Base-by-base conservation (phyloP, 2,113 vertebrate genomes). In the Solea senegalensis region DNA sequence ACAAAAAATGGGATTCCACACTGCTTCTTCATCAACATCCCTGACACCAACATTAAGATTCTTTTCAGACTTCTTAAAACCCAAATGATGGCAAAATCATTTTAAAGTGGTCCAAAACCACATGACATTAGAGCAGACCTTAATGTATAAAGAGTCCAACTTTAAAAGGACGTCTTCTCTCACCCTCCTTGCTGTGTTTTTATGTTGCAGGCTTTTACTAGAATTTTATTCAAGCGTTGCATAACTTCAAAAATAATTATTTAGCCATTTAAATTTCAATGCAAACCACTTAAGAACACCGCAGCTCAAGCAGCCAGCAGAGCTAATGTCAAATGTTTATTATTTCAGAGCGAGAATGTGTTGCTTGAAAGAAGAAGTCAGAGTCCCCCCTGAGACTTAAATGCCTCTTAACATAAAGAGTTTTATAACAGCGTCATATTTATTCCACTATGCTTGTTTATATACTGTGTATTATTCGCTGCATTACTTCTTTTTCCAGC, bases 251-350 rank as follows among this genome's bases (percentile, higher is more conserved):
- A 14, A 67, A 60, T 60, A 64, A 65, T 59, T 64, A 51, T 68
- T 50, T 40, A 49, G 14, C 41, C 69, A 40, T 76, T 76, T 76
- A n/a, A 52, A 52, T 54, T 62, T 71, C 14, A 71, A 39, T 13
- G 55, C 27, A 51, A 67, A 62, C 40, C 40, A 57, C 57, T 74
- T 60, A 49, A n/a, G 57, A 64, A 21, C n/a, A 49, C n/a, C 48
- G 63, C 34, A 48, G 44, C 57, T 16, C 40, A 50, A n/a, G 45
- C 50, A 72, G 57, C 60, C 15, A 56, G 6, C 40, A 61, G 52
- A 59, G 41, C 41, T 41, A 14, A 40, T 26, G 77, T 75, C 45
- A 78, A 27, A 60, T 44, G 46, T 46, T 74, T 61, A 16, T 21
- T 69, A 28, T 41, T 69, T 28, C 13, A 52, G 50, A 5, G 27